A percentile compares a stretch with the other conserved stretches of the same genome.
Conservation (phyloP, 2,113 vertebrate species). For the Pachyramphus minor region DNA sequence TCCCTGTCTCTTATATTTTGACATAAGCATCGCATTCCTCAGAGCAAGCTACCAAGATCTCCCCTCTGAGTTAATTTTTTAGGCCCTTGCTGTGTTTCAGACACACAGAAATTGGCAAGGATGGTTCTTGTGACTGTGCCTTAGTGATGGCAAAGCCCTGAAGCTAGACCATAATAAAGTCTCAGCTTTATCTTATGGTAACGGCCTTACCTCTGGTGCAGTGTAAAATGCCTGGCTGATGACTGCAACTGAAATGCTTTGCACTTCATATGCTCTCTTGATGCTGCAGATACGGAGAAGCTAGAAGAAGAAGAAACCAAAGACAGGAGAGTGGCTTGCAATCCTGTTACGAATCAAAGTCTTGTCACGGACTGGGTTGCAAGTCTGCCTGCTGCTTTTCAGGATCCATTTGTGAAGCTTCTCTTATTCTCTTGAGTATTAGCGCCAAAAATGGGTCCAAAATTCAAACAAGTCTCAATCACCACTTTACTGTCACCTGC, state of each 20-base stretch:
- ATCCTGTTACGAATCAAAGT: not conserved
- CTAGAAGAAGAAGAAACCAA: not conserved
- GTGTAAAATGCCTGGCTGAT: not conserved
- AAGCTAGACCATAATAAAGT: not conserved
- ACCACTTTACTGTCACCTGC: not conserved
- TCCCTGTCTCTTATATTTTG: no score
- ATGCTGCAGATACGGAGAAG: not conserved
- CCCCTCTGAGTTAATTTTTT: no score
- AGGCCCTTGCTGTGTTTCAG: no score
- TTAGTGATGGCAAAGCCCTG: not conserved
- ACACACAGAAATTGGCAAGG: not conserved
- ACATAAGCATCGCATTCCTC: no score
- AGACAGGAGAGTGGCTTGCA: not conserved
- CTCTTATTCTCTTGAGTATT: not conserved
- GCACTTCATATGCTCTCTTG: not conserved
- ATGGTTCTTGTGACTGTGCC: not conserved
- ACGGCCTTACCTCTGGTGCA: not conserved
- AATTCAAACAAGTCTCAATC: not conserved
- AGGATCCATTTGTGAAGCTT: not conserved
- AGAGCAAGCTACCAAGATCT: no score
- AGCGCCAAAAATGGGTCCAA: not conserved
- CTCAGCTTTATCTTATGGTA: not conserved
- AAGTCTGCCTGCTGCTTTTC: not conserved
- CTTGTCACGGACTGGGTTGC: not conserved
- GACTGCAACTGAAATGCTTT: not conserved